Evolutionary conservation across 2,797 vertebrate species (phyloP), one percentile per base, ranked within the genome.

Genomic region (Halcyon badia): DNA sequence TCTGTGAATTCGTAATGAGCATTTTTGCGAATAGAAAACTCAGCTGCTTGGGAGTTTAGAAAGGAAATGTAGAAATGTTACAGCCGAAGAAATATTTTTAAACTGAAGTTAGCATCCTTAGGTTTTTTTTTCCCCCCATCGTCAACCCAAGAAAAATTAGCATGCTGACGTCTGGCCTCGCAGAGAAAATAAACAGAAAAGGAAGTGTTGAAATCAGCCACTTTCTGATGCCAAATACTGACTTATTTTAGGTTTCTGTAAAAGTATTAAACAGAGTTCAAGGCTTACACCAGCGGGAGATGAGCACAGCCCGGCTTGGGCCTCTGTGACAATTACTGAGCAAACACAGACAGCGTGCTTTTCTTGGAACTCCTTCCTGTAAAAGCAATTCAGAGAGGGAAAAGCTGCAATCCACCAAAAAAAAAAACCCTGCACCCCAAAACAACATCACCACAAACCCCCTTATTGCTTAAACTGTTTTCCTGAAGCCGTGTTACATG

Each of bases 401-500:
- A 41, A 71, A 81, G 6, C 19, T 68, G 25, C 51, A 30, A 5
- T 49, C 39, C 79, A 35, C 42, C 20, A 28, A 28, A 51, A 51
- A 14, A 51, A 49, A 49, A 48, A 24, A 12, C 24, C 48, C 22
- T 13, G 15, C 44, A 49, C 7, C 24, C 22, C 14, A 14, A 49
- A 26, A 15, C 20, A 26, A 49, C 48, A 49, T 14, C 25, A 49
- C 10, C 37, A 49, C 42, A 49, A 77, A 52, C 72, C 41, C 14
- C 10, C 16, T 4, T 35, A 25, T 2, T 0, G 2, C 24, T 51
- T 21, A 11, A 62, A 57, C 33, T 1, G 0, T 16, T 77, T 30
- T 64, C 18, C 72, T 3, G 1, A 73, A 81, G 42, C 18, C 10
- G 21, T 1, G 0, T n/a, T 6, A 15, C 0, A 0, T 0, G 24